These are phyloP conservation scores for Linnaemya vulpina DNA, from an alignment of 2,888 invertebrate species.

Conservation along the genomic window DNA sequence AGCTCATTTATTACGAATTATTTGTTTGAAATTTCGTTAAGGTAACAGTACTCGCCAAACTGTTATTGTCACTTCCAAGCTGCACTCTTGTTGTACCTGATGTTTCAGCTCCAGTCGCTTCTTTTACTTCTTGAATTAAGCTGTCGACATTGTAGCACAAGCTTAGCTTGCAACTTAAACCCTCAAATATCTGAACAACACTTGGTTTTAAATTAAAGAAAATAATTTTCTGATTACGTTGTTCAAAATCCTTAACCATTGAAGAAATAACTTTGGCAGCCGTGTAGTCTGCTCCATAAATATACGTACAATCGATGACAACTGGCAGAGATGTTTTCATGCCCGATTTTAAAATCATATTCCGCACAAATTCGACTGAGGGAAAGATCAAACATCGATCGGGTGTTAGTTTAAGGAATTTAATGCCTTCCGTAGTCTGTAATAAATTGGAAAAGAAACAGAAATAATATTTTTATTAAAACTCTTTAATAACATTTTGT, in stretches of 20 bases:
- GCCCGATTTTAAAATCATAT: constrained; percentile 92
- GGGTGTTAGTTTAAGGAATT: constrained; percentile 92
- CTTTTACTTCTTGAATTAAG: constrained; percentile 69
- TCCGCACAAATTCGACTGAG: constrained; percentile 94
- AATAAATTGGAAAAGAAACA: neutral
- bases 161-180: constrained; percentile 80
- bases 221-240: constrained; percentile 89
- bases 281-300: constrained; percentile 94
- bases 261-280: constrained; percentile 91
- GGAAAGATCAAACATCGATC: constrained; percentile 95
- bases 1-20: constrained; percentile 5
- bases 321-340: constrained; percentile 87
- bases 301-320: constrained; percentile 93
- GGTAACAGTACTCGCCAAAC: constrained; percentile 55
- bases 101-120: neutral
- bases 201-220: constrained; percentile 93
- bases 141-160: constrained; percentile 79
- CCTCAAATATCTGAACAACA: constrained; percentile 91
- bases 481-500: neutral
- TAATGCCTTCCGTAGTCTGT: constrained; percentile 86
- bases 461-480: neutral
- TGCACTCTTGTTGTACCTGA: constrained; percentile 1
- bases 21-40: constrained; percentile 60
- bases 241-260: constrained; percentile 89
- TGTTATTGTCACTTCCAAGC: constrained; percentile 29